These are phyloP conservation scores for Eutolmus rufibarbis DNA, from an alignment of 2,888 invertebrate genomes.

Conservation along the genomic window DNA sequence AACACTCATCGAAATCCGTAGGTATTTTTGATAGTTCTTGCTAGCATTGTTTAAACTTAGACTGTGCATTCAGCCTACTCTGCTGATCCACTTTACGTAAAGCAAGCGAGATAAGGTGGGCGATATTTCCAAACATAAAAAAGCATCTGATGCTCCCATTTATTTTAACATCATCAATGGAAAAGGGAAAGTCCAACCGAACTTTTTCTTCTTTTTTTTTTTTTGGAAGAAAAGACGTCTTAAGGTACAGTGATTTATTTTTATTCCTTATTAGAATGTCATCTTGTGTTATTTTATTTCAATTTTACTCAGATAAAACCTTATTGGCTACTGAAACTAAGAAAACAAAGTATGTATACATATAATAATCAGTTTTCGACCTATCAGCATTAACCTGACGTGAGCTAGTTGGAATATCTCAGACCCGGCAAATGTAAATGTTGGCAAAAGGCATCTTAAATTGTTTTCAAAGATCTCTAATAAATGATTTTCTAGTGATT, in stretches of 20 bases:
- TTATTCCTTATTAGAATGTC: neutral
- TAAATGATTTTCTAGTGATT: neutral
- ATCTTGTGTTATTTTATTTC: neutral
- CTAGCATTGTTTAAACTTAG: neutral
- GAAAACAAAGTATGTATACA: neutral
- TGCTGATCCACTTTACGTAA: neutral
- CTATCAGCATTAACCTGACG: neutral
- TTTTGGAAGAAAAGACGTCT: neutral
- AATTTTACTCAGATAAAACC: neutral
- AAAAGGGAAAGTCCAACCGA: neutral
- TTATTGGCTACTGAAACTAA: neutral
- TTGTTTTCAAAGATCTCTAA: neutral
- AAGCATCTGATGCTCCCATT: neutral
- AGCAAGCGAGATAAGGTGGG: neutral
- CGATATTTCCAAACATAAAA: neutral
- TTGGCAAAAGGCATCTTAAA: neutral
- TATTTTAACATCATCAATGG: neutral
- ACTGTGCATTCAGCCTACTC: neutral
- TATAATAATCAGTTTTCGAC: neutral
- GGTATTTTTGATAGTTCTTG: neutral
- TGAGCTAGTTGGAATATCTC: neutral
- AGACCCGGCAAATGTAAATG: neutral
- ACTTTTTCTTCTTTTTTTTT: neutral
- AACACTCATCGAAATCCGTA: neutral
- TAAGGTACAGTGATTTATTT: neutral